Conservation (phyloP, 2,113 vertebrate genomes). For the Anthoscopus minutus region DNA sequence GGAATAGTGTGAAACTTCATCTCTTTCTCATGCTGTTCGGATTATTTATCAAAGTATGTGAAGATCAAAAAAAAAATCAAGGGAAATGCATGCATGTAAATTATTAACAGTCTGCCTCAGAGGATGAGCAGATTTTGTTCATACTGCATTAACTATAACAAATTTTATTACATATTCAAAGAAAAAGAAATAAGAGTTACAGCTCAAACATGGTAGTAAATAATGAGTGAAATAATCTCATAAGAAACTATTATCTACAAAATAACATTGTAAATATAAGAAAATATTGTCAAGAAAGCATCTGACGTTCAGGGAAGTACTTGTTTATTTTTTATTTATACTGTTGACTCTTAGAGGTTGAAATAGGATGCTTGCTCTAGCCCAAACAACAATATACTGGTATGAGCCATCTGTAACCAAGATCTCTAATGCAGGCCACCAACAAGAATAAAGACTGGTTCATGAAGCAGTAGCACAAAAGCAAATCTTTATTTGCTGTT, state of each 20-base stretch:
- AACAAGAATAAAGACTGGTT: background rate
- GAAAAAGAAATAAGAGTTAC: background rate
- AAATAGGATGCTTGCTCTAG: background rate
- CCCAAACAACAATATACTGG: background rate
- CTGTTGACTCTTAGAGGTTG: background rate
- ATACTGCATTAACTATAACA: background rate
- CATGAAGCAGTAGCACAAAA: constrained; percentile 3
- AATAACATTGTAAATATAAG: background rate
- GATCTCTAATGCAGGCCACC: constrained; percentile 1
- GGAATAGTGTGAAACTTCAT: constrained; percentile 29
- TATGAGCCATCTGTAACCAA: background rate
- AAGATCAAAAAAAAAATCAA: constrained; percentile 30
- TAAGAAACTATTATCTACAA: background rate
- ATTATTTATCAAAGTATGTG: constrained; percentile 33
- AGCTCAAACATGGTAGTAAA: background rate
- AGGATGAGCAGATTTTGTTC: background rate
- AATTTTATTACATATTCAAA: background rate
- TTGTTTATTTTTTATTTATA: background rate
- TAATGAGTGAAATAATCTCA: background rate
- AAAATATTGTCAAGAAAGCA: background rate
- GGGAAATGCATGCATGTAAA: constrained; percentile 12
- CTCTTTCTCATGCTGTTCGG: background rate
- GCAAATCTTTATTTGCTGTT: constrained; percentile 59
- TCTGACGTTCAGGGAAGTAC: background rate
- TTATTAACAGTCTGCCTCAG: constrained; percentile 35